Conservation (phyloP, 2,113 vertebrate species). For the Turnix velox region DNA sequence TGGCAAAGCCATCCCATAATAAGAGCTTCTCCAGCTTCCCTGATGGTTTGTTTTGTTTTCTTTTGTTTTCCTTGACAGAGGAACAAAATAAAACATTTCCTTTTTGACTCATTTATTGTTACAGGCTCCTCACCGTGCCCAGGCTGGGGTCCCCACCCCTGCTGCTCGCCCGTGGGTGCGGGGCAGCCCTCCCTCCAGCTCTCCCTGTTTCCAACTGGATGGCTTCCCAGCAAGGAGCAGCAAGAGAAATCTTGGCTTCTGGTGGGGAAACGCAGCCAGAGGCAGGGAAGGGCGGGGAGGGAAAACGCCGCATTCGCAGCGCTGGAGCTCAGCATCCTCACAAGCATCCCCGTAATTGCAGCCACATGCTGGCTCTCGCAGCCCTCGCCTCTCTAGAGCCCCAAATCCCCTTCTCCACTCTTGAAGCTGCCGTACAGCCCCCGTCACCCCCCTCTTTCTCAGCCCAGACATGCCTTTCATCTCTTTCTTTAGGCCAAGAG, state of each 20-base stretch:
- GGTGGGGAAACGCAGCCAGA: slow-evolving; percentile 4
- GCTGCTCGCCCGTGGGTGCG: background rate
- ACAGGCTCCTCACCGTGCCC: fast-evolving
- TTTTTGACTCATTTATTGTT: background rate
- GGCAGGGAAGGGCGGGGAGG: background rate
- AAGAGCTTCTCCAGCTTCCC: background rate
- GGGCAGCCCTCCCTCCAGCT: background rate
- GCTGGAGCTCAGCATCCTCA: background rate
- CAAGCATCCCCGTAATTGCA: slow-evolving; percentile 31
- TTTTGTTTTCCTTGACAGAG: fast-evolving
- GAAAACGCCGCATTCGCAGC: background rate
- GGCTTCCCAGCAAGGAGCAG: slow-evolving; percentile 45
- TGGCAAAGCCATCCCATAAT: background rate
- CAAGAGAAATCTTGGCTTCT: slow-evolving; percentile 47
- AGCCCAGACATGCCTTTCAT: background rate
- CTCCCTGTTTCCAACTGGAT: background rate
- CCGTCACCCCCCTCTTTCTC: background rate
- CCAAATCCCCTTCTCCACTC: background rate
- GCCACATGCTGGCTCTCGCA: slow-evolving; percentile 38
- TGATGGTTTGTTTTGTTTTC: too few species aligned
- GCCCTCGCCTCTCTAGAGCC: background rate
- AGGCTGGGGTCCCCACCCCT: background rate
- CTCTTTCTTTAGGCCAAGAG: background rate
- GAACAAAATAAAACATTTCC: background rate
- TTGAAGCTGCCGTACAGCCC: background rate